Evolutionary conservation across 2,113 vertebrate genomes (phyloP).

Genomic region (Elephas maximus): DNA sequence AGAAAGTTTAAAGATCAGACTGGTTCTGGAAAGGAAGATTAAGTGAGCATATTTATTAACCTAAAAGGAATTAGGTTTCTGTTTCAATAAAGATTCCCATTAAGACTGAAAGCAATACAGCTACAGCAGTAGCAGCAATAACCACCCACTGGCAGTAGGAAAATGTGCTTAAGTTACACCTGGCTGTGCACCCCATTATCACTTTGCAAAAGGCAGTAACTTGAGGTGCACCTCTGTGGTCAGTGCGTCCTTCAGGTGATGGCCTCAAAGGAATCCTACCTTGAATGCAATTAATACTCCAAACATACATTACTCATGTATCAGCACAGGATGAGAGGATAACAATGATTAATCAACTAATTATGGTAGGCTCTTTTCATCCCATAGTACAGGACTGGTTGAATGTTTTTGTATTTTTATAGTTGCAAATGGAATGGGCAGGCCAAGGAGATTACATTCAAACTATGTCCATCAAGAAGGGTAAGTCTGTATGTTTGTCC

Average conservation of each 20-base stretch:
- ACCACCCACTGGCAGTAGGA: constrained; percentile 49
- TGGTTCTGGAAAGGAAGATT: constrained; percentile 70
- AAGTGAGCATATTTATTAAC: constrained; percentile 77
- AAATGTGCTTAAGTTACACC: constrained; percentile 76
- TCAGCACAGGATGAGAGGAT: constrained; percentile 60
- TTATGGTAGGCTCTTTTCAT: constrained; percentile 43
- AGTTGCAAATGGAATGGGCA: not conserved
- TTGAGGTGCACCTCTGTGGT: constrained; percentile 66
- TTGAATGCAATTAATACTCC: constrained; percentile 62
- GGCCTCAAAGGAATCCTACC: constrained; percentile 41
- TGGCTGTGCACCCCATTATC: constrained; percentile 56
- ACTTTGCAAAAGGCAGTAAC: constrained; percentile 71
- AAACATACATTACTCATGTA: constrained; percentile 62
- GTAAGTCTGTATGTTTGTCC: not conserved
- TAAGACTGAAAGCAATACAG: constrained; percentile 74
- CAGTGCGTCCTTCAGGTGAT: constrained; percentile 63
- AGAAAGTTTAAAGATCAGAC: constrained; percentile 61
- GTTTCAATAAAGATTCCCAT: constrained; percentile 73
- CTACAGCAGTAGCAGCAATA: not conserved
- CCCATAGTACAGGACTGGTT: not conserved
- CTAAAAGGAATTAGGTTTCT: constrained; percentile 80
- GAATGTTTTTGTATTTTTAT: constrained; percentile 32
- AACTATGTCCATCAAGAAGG: not conserved
- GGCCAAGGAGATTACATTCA: constrained; percentile 2
- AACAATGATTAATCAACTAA: constrained; percentile 76